Evolutionary conservation across 1,140 invertebrate species (phyloP).

Genomic region (Caenorhabditis tropicalis): DNA sequence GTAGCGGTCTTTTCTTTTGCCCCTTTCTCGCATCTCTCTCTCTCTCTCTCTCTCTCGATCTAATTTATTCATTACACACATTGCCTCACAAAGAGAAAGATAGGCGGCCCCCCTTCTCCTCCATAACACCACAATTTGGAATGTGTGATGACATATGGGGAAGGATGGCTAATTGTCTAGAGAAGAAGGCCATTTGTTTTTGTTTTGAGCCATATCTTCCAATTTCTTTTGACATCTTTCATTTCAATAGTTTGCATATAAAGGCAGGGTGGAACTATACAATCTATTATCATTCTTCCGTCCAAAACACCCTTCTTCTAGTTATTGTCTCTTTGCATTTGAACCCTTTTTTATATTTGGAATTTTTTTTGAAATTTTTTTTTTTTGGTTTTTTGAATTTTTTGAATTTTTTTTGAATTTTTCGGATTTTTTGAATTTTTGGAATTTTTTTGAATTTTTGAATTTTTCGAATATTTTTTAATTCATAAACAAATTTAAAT

Average conservation of each 20-base stretch:
- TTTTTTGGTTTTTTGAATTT: too few relatives aligned
- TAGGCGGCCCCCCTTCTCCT: background rate
- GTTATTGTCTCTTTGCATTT: too few relatives aligned
- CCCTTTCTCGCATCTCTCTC: background rate
- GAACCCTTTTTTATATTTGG: too few relatives aligned
- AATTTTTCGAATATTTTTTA: too few relatives aligned
- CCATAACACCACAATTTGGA: background rate
- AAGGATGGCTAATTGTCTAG: background rate
- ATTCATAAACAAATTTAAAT: too few relatives aligned
- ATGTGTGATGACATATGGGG: background rate
- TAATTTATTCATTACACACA: slow-evolving; percentile 39
- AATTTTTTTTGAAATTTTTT: too few relatives aligned
- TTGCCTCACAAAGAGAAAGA: slow-evolving; percentile 21
- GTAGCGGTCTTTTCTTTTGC: background rate
- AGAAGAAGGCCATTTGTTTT: background rate
- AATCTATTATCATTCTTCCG: too few relatives aligned
- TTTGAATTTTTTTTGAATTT: too few relatives aligned
- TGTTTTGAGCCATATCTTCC: background rate
- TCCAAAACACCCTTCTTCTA: too few relatives aligned
- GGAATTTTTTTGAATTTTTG: too few relatives aligned
- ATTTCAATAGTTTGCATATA: background rate
- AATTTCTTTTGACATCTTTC: background rate
- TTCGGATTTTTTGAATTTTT: too few relatives aligned
- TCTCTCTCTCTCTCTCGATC: slow-evolving; percentile 11
- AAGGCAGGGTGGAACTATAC: slow-evolving; percentile 3